Conservation (phyloP, 2,797 vertebrate species). For the Simalia tracyae region DNA sequence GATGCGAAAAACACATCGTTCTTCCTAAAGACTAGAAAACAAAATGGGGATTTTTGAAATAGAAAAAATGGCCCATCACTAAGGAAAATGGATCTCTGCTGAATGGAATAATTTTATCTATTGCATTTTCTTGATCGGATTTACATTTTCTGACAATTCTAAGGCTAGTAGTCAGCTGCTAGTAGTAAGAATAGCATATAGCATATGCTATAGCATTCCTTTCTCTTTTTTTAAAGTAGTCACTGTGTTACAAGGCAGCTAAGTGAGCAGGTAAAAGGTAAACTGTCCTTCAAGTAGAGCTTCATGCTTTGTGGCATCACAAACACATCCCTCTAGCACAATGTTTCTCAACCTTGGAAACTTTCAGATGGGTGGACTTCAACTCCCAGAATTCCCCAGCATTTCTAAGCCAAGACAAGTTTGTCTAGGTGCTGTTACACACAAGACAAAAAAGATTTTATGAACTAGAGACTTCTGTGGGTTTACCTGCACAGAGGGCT, state of each 20-base stretch:
- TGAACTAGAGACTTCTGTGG: neutral
- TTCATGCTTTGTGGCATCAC: neutral
- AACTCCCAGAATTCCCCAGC: neutral
- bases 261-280: neutral
- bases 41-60: neutral
- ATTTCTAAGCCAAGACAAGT: neutral
- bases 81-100: neutral
- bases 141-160: neutral
- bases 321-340: neutral
- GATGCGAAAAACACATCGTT: neutral
- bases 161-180: neutral
- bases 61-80: neutral
- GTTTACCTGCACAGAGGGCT: neutral
- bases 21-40: neutral
- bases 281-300: neutral
- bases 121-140: neutral
- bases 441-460: neutral
- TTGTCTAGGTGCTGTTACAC: neutral
- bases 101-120: neutral
- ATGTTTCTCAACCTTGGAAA: neutral
- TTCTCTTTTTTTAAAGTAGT: neutral
- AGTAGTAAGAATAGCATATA: neutral
- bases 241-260: neutral
- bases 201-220: neutral
- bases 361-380: neutral